Evolutionary conservation across 2,797 vertebrate genomes (phyloP).

Genomic region (Rhynchotus rufescens): DNA sequence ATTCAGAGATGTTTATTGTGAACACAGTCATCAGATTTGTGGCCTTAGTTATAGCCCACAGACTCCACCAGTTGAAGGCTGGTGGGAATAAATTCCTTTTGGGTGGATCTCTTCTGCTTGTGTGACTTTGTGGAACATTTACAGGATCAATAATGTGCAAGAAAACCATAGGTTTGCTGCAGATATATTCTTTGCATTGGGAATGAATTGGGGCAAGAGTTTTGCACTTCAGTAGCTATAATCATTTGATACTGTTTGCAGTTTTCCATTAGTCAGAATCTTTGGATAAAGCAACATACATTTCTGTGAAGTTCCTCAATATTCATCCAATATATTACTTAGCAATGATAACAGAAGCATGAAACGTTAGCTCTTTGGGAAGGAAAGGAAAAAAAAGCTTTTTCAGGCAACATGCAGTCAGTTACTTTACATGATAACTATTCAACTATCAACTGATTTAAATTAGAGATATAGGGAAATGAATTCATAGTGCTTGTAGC

Average conservation of each 20-base stretch:
- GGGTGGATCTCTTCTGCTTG: neutral
- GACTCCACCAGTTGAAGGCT: neutral
- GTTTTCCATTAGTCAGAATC: neutral
- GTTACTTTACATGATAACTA: neutral
- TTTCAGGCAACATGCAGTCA: neutral
- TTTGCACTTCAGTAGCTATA: neutral
- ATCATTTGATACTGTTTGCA: neutral
- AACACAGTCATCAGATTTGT: neutral
- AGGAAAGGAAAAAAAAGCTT: neutral
- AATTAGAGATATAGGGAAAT: neutral
- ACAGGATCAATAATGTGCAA: accelerated
- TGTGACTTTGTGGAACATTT: accelerated
- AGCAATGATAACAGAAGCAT: neutral
- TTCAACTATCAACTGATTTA: neutral
- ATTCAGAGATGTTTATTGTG: neutral
- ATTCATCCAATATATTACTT: neutral
- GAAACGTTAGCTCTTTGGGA: neutral
- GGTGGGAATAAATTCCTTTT: neutral
- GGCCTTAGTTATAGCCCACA: neutral
- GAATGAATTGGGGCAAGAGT: neutral
- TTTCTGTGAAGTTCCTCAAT: neutral
- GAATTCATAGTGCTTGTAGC: neutral
- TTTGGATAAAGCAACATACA: neutral
- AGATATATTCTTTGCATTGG: neutral
- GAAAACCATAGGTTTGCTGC: neutral